Evolutionary conservation across 2,113 vertebrate genomes (phyloP).

Genomic region (Plotosus lineatus): DNA sequence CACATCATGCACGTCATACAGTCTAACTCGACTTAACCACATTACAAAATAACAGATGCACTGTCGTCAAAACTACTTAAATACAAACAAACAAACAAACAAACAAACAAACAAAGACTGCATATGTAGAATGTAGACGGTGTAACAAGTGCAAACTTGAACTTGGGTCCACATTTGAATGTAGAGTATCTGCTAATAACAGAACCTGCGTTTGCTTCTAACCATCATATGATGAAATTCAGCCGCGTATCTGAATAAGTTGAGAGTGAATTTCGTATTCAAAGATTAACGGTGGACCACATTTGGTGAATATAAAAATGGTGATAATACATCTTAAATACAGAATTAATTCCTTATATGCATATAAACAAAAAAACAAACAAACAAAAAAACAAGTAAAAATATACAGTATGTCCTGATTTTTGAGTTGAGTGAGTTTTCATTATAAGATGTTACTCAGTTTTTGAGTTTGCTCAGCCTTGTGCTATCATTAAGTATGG

Average conservation of each 20-base stretch:
- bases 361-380: background rate
- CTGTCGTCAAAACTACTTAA: background rate
- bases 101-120: too few relatives aligned
- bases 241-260: background rate
- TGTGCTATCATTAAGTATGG: slow-evolving; percentile 67
- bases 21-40: background rate
- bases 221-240: background rate
- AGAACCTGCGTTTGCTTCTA: background rate
- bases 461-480: slow-evolving; percentile 53
- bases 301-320: background rate
- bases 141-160: background rate
- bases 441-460: slow-evolving; percentile 31
- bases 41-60: background rate
- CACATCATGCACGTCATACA: background rate
- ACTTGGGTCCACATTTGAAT: background rate
- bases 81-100: too few relatives aligned
- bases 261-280: background rate
- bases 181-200: background rate
- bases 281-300: background rate
- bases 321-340: background rate
- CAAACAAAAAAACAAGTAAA: too few relatives aligned
- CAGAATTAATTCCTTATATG: background rate
- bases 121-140: too few relatives aligned
- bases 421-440: background rate
- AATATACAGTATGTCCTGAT: too few relatives aligned